Evolutionary conservation across 2,797 vertebrate species (phyloP).

Genomic region (Myotis pilosus): DNA sequence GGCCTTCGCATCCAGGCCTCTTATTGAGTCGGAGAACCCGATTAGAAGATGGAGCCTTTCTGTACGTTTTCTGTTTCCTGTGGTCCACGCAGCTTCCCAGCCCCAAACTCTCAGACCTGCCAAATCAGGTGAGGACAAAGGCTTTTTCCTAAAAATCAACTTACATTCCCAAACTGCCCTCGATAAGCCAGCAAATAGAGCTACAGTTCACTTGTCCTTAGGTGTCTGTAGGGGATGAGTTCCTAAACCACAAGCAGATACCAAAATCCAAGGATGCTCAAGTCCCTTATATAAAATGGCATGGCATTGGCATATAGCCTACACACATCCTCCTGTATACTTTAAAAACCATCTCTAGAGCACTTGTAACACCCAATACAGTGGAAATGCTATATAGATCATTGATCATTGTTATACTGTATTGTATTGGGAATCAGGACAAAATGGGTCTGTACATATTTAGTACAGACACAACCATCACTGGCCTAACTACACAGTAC

Average conservation of each 20-base stretch:
- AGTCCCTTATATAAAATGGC: not conserved
- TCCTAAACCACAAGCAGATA: not conserved
- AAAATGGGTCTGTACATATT: not conserved
- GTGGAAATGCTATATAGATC: not conserved
- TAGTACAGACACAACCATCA: not conserved
- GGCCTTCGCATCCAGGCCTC: not conserved
- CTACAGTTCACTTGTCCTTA: not conserved
- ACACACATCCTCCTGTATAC: not conserved
- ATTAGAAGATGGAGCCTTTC: not conserved
- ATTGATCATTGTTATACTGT: not conserved
- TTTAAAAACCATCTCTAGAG: not conserved
- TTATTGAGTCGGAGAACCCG: not conserved
- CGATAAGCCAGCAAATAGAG: not conserved
- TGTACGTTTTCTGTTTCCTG: not conserved
- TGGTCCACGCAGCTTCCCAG: not conserved
- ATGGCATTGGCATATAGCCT: not conserved
- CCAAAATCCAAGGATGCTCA: not conserved
- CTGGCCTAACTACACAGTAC: not conserved
- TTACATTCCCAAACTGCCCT: not conserved
- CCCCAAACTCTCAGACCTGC: not conserved
- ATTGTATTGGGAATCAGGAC: not conserved
- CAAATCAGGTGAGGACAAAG: not conserved
- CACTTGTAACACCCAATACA: not conserved
- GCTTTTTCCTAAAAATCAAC: not conserved
- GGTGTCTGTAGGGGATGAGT: not conserved